A percentile compares a stretch with the other conserved stretches of the same genome.
These are phyloP conservation scores for Stylophora pistillata DNA, from an alignment of 64 coral and sea anemone species.

Conservation along the genomic window DNA sequence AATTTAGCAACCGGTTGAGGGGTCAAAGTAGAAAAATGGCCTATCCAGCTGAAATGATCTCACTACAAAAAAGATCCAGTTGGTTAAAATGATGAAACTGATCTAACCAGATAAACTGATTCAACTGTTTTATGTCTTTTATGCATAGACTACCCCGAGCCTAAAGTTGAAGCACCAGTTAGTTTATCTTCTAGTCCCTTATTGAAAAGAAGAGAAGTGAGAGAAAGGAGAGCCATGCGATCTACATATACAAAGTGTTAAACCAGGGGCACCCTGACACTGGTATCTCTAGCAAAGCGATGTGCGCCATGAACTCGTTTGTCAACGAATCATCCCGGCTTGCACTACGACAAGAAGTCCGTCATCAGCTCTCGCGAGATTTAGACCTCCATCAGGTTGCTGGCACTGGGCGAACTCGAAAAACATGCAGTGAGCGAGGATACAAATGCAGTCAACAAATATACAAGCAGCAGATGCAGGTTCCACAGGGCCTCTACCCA, in stretches of 20 bases:
- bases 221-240: slow-evolving; percentile 58
- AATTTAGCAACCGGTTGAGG: no score
- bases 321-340: slow-evolving; percentile 71
- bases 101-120: no score
- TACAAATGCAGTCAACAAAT: slow-evolving; percentile 40
- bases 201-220: slow-evolving; percentile 8
- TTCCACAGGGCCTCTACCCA: slow-evolving; percentile 16
- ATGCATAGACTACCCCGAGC: no score
- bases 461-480: slow-evolving; percentile 37
- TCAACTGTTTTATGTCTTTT: no score
- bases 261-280: slow-evolving; percentile 53
- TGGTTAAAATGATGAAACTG: no score
- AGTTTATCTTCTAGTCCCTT: no score
- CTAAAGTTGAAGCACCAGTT: slow-evolving; percentile 36
- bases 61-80: no score
- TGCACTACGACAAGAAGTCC: slow-evolving; percentile 70
- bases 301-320: slow-evolving; percentile 75
- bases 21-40: no score
- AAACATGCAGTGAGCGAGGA: slow-evolving; percentile 44
- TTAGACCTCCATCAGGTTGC: slow-evolving; percentile 48
- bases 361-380: slow-evolving; percentile 50
- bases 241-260: slow-evolving; percentile 64
- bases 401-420: slow-evolving; percentile 21
- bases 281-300: slow-evolving; percentile 67
- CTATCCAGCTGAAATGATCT: no score